Conservation (phyloP, 1,140 invertebrate species). For the Helicoverpa zea region DNA sequence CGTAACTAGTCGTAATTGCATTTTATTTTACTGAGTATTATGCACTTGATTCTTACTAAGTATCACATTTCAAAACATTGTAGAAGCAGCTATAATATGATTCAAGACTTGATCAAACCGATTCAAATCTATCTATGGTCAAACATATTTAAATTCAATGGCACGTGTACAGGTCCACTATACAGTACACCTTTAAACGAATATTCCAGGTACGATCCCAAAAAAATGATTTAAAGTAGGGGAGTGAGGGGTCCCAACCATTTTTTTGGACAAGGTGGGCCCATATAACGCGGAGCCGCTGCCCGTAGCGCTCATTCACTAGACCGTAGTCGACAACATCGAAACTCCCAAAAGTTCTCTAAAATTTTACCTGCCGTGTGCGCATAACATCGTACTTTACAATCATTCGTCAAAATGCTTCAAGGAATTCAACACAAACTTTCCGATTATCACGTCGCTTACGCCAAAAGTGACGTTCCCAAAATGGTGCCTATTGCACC, state of each 20-base stretch:
- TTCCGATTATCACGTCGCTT: slow-evolving; percentile 62
- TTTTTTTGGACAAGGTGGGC: slow-evolving; percentile 76
- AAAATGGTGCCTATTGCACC: slow-evolving; percentile 85
- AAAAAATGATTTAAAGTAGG: slow-evolving; percentile 70
- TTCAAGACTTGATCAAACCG: not conserved
- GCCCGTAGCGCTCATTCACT: slow-evolving; percentile 72
- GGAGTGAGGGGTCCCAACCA: slow-evolving; percentile 76
- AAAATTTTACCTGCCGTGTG: slow-evolving; percentile 26
- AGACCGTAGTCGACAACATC: slow-evolving; percentile 54
- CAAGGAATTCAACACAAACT: slow-evolving; percentile 69
- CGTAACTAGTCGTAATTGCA: slow-evolving; percentile 14
- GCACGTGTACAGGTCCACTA: slow-evolving; percentile 75
- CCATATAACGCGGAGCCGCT: slow-evolving; percentile 71
- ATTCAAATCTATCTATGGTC: slow-evolving; percentile 10
- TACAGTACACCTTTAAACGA: slow-evolving; percentile 62
- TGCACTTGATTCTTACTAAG: not conserved
- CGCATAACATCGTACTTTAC: slow-evolving; percentile 19
- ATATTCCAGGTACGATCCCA: slow-evolving; percentile 74
- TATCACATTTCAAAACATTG: not conserved
- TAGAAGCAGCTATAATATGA: not conserved
- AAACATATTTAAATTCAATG: slow-evolving; percentile 65
- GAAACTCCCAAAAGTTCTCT: slow-evolving; percentile 56
- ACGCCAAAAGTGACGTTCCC: slow-evolving; percentile 62
- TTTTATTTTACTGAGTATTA: not conserved
- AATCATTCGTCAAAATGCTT: slow-evolving; percentile 64